Evolutionary conservation across 2,797 vertebrate genomes (phyloP).

Genomic region (Epinephelus awoara): DNA sequence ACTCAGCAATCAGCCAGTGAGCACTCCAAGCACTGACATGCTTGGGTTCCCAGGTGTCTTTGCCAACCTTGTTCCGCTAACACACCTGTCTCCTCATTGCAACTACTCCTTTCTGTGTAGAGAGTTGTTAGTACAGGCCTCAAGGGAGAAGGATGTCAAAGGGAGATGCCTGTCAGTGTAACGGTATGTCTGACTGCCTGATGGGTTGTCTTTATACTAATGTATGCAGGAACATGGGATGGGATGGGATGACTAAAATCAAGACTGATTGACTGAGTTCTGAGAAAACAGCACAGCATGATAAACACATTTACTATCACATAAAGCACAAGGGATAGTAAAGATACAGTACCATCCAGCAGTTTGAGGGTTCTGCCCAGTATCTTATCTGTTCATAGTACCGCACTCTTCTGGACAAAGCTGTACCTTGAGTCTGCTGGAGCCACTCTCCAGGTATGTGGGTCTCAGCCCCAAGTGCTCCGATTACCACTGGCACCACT

Average conservation of each 20-base stretch:
- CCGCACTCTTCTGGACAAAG: too few relatives aligned
- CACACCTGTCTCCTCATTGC: conserved; percentile 9
- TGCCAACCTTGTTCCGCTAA: conserved; percentile 31
- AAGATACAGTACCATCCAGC: background rate
- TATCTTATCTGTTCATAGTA: too few relatives aligned
- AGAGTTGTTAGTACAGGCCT: conserved; percentile 23
- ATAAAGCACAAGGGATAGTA: background rate
- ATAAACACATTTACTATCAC: background rate
- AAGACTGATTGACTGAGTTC: background rate
- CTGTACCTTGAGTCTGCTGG: too few relatives aligned
- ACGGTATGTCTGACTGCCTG: conserved; percentile 22
- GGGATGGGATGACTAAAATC: background rate
- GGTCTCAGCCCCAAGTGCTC: too few relatives aligned
- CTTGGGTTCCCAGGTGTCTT: conserved; percentile 36
- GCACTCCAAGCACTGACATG: conserved; percentile 20
- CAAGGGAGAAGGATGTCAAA: conserved; percentile 9
- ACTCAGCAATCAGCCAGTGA: conserved; percentile 36
- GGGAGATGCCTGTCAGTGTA: background rate
- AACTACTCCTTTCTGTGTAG: conserved; percentile 15
- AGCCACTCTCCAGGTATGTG: too few relatives aligned
- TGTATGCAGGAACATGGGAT: background rate
- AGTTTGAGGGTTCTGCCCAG: too few relatives aligned
- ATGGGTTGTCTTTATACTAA: conserved; percentile 1
- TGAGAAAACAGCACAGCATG: background rate
- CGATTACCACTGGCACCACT: too few relatives aligned